Conservation (phyloP, 2,113 vertebrate genomes). For the Haemorhous mexicanus region DNA sequence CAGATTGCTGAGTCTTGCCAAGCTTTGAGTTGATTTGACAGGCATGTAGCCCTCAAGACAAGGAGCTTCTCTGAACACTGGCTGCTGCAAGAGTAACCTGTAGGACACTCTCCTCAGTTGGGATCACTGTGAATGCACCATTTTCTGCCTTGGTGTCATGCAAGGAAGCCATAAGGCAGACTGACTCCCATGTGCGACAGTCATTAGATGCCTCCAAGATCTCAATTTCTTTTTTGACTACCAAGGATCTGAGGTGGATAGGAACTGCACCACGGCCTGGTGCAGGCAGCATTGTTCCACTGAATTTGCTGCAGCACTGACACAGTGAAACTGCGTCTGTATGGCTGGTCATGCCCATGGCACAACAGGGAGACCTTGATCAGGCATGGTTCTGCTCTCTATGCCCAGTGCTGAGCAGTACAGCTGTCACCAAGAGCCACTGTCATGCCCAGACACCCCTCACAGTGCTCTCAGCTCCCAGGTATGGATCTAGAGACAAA, state of each 20-base stretch:
- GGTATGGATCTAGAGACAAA: background rate
- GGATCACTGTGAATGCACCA: background rate
- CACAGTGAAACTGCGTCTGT: background rate
- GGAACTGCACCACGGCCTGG: background rate
- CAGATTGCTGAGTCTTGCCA: background rate
- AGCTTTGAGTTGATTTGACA: background rate
- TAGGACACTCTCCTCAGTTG: background rate
- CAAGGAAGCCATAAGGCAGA: background rate
- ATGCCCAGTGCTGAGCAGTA: background rate
- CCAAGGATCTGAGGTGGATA: background rate
- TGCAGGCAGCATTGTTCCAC: background rate
- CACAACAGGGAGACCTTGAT: background rate
- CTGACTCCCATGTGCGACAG: background rate
- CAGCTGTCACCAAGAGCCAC: background rate
- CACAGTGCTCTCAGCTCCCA: background rate
- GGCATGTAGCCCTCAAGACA: background rate
- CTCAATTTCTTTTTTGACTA: background rate
- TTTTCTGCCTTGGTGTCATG: background rate
- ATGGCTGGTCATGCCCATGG: accelerated
- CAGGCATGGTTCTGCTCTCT: background rate
- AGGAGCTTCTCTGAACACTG: background rate
- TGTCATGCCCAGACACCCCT: background rate
- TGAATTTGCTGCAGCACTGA: background rate
- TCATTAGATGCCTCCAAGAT: background rate
- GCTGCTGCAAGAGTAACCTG: background rate